Evolutionary conservation across 1,140 invertebrate genomes (phyloP), one percentile per base, ranked within the genome.

Genomic region (Drosophila rufa): DNA sequence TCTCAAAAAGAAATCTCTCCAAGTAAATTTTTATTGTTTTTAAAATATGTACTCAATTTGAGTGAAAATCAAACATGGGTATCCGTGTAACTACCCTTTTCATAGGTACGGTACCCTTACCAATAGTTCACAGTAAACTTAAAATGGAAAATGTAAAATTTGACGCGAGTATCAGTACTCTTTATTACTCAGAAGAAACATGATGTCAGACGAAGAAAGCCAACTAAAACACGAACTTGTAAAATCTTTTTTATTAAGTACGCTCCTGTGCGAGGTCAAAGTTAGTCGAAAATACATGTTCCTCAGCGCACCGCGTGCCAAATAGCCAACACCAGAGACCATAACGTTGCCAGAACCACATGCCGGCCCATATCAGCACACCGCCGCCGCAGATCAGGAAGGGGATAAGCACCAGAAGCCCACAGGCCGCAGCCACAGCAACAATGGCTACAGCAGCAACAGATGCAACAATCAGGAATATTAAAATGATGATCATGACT

Each of bases 271-370:
- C 22, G 4, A 55, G 33, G 7, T 38, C 51, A 55, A 22, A 9
- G 19, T 5, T 55, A 15, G 51, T 22, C 6, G 51, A 1, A 7
- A 55, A 55, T 9, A 15, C 2, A 9, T 38, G 6, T 38, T 38
- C 51, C 33, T 55, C 17, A 0, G 51, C 33, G 7, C 51, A 55
- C 19, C 51, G 38, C 6, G 17, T 15, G 12, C 33, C 17, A 4
- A 38, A 55, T 9, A 55, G 51, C 51, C 51, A 55, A 55, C 51
- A 55, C 51, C 30, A 53, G 51, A 53, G 2, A 33, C 12, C 30
- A 36, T 4, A 53, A 19, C 12, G 51, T 53, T 53, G 30, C 51
- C 51, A 55, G 17, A 55, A 19, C 51, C 51, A 53, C 51, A 38
- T 53, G 0, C 19, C 19, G 17, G 17, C 17, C 51, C 51, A 55